Evolutionary conservation across 1,140 invertebrate genomes (phyloP), one percentile per base, ranked within the genome.

Genomic region (Zaprionus camerounensis): DNA sequence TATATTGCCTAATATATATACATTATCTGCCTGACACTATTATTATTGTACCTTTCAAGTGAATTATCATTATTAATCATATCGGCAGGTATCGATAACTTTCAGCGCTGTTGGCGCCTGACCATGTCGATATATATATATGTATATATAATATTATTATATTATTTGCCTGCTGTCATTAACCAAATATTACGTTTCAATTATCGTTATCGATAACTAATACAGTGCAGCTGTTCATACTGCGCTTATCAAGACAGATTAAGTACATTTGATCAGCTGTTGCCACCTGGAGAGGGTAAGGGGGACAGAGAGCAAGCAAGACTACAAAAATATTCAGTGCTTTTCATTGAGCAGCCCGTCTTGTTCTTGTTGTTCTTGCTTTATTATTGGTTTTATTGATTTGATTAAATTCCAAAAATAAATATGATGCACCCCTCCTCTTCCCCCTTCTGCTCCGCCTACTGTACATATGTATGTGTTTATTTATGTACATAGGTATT

Each of bases 391-490:
- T 82, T 70, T 64, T 82, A 86, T 86, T 86, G 82, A 86, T 86
- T 86, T 80, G 83, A 86, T 86, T 82, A 75, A 73, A 78, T 73
- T 87, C 82, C 82, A 87, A 87, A 87, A 86, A 86, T 86, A 86
- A 86, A 85, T 59, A 76, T 86, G 79, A 82, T 86, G 83, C 80
- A 86, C 80, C 71, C 83, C 79, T 3, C 6, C 41, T 2, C 15
- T n/a, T n/a, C n/a, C 71, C 67, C 71, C 68, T 76, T 34, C 20
- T 71, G 59, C 2, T 34, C 9, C 0, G 2, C 9, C 31, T 34
- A 49, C 73, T 66, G 53, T 15, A 56, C 7, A n/a, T 34, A 6
- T 56, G 11, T 20, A 34, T 34, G 53, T 55, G 24, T 26, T 26
- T 26, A 26, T 28, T 5, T 51, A 12, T 59, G 73, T 77, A 66